Conservation (phyloP, 2,797 vertebrate species). For the Brotula barbata region DNA sequence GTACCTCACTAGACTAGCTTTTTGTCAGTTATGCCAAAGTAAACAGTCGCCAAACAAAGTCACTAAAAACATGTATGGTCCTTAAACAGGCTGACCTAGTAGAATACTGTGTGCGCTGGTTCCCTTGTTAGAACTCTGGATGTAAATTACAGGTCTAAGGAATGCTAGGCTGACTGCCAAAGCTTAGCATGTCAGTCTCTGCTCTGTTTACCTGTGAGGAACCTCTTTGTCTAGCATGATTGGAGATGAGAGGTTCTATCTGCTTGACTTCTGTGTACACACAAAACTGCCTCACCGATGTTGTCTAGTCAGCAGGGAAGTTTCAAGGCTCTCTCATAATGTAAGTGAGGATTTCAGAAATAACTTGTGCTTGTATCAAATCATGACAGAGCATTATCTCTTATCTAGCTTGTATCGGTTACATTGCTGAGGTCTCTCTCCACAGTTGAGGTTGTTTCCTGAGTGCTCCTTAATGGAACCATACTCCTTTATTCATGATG, state of each 20-base stretch:
- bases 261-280: background rate
- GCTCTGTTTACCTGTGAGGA: conserved; percentile 16
- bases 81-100: background rate
- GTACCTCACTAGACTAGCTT: too few species aligned
- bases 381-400: background rate
- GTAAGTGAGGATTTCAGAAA: background rate
- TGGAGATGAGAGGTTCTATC: conserved; percentile 12
- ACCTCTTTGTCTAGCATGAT: conserved; percentile 15
- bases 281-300: conserved; percentile 12
- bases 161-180: conserved; percentile 9
- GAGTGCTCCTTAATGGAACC: background rate
- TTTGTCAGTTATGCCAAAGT: too few species aligned
- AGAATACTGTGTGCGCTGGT: background rate
- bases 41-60: too few species aligned
- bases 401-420: background rate
- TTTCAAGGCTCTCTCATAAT: background rate
- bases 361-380: background rate
- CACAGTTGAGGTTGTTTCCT: too few species aligned
- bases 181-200: background rate
- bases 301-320: conserved; percentile 15
- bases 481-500: too few species aligned
- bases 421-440: background rate
- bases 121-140: too few species aligned
- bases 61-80: background rate
- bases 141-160: background rate